phyloP scores from a whole-genome alignment of 2,888 invertebrate genomes.

The Amphipyra tragopoginis region DNA sequence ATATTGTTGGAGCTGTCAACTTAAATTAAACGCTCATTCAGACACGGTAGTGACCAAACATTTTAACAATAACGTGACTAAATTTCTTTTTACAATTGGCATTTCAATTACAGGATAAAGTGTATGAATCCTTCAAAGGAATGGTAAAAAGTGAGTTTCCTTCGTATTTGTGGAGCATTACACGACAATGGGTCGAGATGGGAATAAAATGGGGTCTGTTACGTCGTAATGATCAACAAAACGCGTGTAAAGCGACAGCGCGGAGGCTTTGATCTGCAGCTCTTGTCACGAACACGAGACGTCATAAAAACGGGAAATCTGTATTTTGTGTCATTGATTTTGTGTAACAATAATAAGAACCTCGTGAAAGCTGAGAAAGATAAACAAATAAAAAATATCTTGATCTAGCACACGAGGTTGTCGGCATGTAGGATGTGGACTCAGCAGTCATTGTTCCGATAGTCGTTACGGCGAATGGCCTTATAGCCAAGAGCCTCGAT shows the following conservation, averaged over 20 bases:
- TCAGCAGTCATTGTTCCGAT: too few species aligned
- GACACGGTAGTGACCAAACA: slow-evolving; percentile 3
- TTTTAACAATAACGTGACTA: slow-evolving; percentile 1
- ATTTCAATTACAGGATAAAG: slow-evolving; percentile 1
- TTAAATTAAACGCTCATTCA: slow-evolving; percentile 14
- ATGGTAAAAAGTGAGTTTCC: neutral
- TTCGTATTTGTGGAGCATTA: slow-evolving; percentile 14
- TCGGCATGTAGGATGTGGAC: too few species aligned
- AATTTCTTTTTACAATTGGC: slow-evolving; percentile 6
- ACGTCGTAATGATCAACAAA: slow-evolving; percentile 35
- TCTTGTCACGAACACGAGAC: slow-evolving; percentile 1
- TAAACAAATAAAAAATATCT: too few species aligned
- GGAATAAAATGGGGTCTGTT: slow-evolving; percentile 15
- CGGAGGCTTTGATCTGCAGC: slow-evolving; percentile 25
- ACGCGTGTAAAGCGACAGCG: slow-evolving; percentile 3
- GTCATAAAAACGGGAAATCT: neutral
- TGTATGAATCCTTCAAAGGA: slow-evolving; percentile 6
- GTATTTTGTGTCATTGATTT: neutral
- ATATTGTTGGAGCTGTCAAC: slow-evolving; percentile 26
- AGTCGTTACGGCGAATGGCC: too few species aligned
- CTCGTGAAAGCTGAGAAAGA: too few species aligned
- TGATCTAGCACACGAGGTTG: too few species aligned
- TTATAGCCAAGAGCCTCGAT: too few species aligned
- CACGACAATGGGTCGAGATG: slow-evolving; percentile 8
- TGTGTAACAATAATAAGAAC: neutral